Evolutionary conservation across 2,888 invertebrate species (phyloP), one percentile per base, ranked within the genome.

Genomic region (Mesopsocus fuscifrons): DNA sequence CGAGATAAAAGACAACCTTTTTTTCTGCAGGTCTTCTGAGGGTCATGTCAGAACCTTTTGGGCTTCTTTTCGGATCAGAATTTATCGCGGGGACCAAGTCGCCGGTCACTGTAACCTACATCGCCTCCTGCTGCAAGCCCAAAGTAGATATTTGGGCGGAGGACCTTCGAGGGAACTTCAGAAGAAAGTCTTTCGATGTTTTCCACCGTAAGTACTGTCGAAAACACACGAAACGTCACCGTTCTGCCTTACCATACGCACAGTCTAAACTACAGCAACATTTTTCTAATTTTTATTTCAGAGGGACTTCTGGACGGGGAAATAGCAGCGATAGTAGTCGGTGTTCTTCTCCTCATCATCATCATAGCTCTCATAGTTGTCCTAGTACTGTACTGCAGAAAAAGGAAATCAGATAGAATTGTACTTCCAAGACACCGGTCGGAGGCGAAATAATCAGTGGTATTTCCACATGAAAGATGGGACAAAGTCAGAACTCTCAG

Each of bases 111-210:
- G 76, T 77, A 1, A 69, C 69, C 2, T 83, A 79, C 55, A 66
- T 74, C 15, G 71, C 77, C 0, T 75, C 74, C 0, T 85, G 84
- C 55, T 85, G 83, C 55, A 67, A 74, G 4, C 72, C 77, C 0
- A 66, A 72, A 41, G 66, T 81, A 1, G 63, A 75, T 30, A 58
- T 84, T 3, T 72, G 68, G 2, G 81, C 79, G 0, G 68, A 69
- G 8, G 82, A 84, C 55, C 60, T 76, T 0, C 63, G 65, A 9
- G 77, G 79, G 1, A 83, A 83, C 55, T 67, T 69, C 3, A 66
- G 69, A 46, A 69, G 69, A 44, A 65, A 69, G 40, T 66, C 65
- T 15, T 64, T 79, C 9, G 78, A 84, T 55, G 73, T 70, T 3
- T 55, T 63, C 16, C 66, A 65, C 52, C 60, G 63, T 63, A 56